Conservation (phyloP, 2,797 vertebrate genomes). For the Meriones psammophilus region DNA sequence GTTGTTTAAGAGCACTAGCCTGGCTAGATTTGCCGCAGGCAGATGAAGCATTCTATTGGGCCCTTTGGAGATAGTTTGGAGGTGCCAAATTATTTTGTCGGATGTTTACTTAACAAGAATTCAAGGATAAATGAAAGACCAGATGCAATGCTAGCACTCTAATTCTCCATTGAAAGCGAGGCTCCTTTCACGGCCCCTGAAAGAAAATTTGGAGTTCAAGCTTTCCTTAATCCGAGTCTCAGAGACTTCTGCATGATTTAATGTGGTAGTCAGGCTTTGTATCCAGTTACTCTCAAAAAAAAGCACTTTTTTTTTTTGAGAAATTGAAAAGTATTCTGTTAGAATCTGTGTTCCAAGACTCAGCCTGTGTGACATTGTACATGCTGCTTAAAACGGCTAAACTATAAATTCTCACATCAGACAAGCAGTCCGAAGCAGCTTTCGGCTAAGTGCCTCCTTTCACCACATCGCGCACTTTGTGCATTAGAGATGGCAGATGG, state of each 20-base stretch:
- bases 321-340: constrained; percentile 30
- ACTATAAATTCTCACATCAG: background rate
- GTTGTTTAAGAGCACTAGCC: background rate
- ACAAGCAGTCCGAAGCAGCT: background rate
- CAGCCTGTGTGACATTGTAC: background rate
- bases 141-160: background rate
- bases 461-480: constrained; percentile 63
- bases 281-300: background rate
- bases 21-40: background rate
- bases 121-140: background rate
- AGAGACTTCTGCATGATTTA: constrained; percentile 10
- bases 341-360: constrained; percentile 1
- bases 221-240: constrained; percentile 19
- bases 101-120: background rate
- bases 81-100: background rate
- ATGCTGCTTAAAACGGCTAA: background rate
- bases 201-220: constrained; percentile 40
- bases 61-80: constrained; percentile 37
- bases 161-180: constrained; percentile 14
- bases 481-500: background rate
- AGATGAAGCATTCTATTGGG: background rate
- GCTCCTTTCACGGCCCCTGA: background rate
- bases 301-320: background rate
- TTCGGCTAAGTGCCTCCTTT: constrained; percentile 61
- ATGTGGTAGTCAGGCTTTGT: constrained; percentile 39